Evolutionary conservation across 2,113 vertebrate species (phyloP), one percentile per base, ranked within the genome.

Genomic region (Macaca nemestrina): DNA sequence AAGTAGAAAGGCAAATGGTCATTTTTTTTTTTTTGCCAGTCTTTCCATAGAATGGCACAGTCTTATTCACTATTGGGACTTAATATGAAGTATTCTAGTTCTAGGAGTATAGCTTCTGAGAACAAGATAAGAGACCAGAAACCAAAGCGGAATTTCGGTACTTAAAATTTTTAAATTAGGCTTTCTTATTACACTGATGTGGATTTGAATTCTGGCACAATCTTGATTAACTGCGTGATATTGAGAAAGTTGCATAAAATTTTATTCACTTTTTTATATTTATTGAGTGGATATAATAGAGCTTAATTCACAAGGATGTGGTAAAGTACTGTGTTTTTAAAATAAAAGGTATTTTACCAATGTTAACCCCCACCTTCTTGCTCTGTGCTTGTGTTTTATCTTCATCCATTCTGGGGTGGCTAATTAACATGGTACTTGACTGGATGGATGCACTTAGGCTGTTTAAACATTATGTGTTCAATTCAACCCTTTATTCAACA

Each of bases 101-200:
- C 14, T 3, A 72, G 23, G 2, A 48, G 10, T 40, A 14, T 0
- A 82, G 0, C 20, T 52, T 86, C 52, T 8, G 79, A 82, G 30
- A 76, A 18, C 1, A 86, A 78, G 6, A 27, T 5, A 45, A 52
- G 4, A 70, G 4, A 61, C 0, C 0, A 81, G 43, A 87, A 61
- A 90, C 5, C 32, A 83, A 67, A 32, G 32, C 0, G 10, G 5
- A 70, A 59, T 40, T 22, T 6, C 1, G 40, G 23, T 18, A 30
- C 32, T 8, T 75, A 32, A 61, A 55, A 52, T 48, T 25, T 9
- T 75, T 22, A 61, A 55, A 52, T 48, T 20, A 38, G 32, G 22
- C 10, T 73, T 57, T 78, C 5, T 20, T 72, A 45, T 40, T 38
- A 16, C 0, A 0, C 0, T 40, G 20, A 40, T 22, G 18, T 17